These are phyloP conservation scores for Zoanthus sociatus DNA, from an alignment of 92 coral and sea anemone genomes.

Conservation along the genomic window DNA sequence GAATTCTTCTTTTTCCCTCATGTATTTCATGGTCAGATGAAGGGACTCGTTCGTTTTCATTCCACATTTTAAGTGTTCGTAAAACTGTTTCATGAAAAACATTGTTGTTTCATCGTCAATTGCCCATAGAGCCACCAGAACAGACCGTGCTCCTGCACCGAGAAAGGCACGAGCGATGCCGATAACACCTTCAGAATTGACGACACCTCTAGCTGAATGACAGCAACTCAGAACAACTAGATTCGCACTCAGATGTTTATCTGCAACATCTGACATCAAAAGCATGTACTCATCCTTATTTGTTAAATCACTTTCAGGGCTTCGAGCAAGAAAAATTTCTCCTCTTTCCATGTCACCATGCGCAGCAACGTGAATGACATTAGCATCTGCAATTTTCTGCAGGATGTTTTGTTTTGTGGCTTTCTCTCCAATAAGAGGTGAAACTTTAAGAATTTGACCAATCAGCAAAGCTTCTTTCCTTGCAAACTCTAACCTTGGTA, in stretches of 20 bases:
- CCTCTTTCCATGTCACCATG: slow-evolving; percentile 53
- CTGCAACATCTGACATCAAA: slow-evolving; percentile 29
- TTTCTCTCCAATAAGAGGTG: slow-evolving; percentile 32
- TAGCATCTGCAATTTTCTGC: slow-evolving; percentile 19
- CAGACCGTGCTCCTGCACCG: slow-evolving; percentile 61
- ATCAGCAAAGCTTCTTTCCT: slow-evolving; percentile 39
- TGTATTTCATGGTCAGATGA: slow-evolving; percentile 30
- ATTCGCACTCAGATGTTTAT: slow-evolving; percentile 16
- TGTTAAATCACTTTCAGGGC: slow-evolving; percentile 1
- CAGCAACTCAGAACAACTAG: slow-evolving; percentile 61
- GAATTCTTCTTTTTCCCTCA: slow-evolving; percentile 43
- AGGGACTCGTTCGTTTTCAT: slow-evolving; percentile 43
- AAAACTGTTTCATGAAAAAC: slow-evolving; percentile 55
- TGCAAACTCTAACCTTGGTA: slow-evolving; percentile 9
- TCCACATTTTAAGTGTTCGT: slow-evolving; percentile 40
- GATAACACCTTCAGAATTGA: slow-evolving; percentile 59
- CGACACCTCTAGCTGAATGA: slow-evolving; percentile 54
- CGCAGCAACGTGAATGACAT: slow-evolving; percentile 54
- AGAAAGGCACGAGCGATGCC: slow-evolving; percentile 59
- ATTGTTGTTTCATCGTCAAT: slow-evolving; percentile 51
- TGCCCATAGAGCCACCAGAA: slow-evolving; percentile 57
- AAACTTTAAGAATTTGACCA: slow-evolving; percentile 28
- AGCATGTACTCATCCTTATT: slow-evolving; percentile 39
- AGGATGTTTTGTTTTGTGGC: slow-evolving; percentile 50
- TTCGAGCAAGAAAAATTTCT: slow-evolving; percentile 44